Percentiles rank a stretch among this genome's conserved stretches.
Conservation (phyloP, 2,797 vertebrate species). For the Eulemur albifrons region DNA sequence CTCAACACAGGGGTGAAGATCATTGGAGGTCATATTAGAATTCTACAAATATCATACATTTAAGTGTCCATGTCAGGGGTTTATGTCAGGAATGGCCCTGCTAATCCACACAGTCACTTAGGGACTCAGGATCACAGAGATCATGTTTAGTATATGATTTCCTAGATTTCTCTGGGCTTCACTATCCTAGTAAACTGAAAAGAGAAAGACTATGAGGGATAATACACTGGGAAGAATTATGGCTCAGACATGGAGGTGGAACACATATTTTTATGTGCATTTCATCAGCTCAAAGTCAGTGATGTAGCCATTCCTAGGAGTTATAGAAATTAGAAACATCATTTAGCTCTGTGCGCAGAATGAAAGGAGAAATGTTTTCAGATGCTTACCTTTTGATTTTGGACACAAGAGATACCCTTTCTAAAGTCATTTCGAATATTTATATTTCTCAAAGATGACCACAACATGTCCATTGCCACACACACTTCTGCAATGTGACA, state of each 20-base stretch:
- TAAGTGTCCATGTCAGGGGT: background rate
- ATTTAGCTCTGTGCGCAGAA: background rate
- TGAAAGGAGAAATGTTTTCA: background rate
- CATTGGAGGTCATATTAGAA: background rate
- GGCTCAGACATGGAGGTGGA: background rate
- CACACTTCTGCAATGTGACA: background rate
- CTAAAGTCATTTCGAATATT: background rate
- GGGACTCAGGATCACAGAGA: background rate
- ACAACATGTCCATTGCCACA: background rate
- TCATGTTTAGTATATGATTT: background rate
- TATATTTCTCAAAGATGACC: background rate
- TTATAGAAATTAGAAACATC: background rate
- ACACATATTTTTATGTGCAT: background rate
- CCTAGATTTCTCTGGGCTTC: background rate
- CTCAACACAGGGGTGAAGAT: background rate
- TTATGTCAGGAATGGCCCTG: background rate
- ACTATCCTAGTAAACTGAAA: background rate
- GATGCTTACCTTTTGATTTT: background rate
- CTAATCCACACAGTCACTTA: background rate
- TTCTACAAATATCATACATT: background rate
- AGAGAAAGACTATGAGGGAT: background rate
- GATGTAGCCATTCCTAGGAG: background rate
- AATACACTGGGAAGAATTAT: background rate
- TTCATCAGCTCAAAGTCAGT: background rate
- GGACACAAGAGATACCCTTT: background rate